Conservation (phyloP, 64 coral and sea anemone species). For the Montipora foliosa region DNA sequence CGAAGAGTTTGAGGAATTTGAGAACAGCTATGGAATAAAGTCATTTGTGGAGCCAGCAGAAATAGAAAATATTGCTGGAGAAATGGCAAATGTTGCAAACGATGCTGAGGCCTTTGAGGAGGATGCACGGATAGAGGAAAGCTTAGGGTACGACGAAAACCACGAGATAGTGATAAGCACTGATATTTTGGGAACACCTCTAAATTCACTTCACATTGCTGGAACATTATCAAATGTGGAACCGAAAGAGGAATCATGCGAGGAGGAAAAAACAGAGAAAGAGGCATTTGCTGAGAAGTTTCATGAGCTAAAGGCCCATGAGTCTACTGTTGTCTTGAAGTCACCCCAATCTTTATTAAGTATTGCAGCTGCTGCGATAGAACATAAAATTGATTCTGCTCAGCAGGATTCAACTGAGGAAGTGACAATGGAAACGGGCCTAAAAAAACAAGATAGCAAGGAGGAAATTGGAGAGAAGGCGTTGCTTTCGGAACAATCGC, state of each 20-base stretch:
- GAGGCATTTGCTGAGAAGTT: background rate
- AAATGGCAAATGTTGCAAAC: background rate
- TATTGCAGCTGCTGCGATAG: slow-evolving; percentile 27
- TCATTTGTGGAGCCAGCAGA: background rate
- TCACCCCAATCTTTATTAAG: slow-evolving; percentile 41
- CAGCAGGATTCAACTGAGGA: slow-evolving; percentile 3
- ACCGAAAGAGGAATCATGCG: background rate
- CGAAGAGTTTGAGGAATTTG: slow-evolving; percentile 33
- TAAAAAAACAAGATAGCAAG: background rate
- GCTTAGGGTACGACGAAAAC: background rate
- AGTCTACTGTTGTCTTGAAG: background rate
- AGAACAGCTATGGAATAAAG: background rate
- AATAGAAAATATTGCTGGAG: background rate
- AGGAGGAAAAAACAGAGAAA: slow-evolving; percentile 43
- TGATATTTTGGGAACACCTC: background rate
- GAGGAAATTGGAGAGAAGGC: background rate
- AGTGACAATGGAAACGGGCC: background rate
- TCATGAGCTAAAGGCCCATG: slow-evolving; percentile 1
- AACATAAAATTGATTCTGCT: slow-evolving; percentile 18
- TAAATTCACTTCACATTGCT: slow-evolving; percentile 3
- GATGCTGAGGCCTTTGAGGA: background rate
- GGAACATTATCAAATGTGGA: slow-evolving; percentile 9
- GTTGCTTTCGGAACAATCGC: background rate
- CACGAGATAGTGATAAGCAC: background rate
- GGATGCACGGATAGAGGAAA: background rate